Base-by-base conservation (phyloP, 2,888 invertebrate species). In the Ceriagrion tenellum region DNA sequence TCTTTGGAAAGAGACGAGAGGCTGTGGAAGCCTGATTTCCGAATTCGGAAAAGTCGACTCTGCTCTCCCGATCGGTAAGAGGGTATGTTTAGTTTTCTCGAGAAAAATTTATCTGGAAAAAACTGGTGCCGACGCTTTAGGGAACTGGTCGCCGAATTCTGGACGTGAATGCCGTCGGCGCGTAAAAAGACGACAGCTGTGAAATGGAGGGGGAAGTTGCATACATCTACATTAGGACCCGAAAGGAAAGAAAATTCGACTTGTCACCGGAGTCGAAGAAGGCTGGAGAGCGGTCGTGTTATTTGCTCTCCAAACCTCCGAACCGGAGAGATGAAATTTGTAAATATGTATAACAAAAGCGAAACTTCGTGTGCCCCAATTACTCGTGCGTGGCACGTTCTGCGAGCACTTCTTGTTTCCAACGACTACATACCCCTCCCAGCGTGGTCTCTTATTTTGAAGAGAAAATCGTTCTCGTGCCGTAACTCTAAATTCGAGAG, bases 41-140 rank as follows among this genome's bases (percentile, higher is more conserved):
- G 81, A 81, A 81, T 81, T 81, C 18, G 81, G 81, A 81, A 81
- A 81, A 81, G 35, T 81, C 81, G 81, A 35, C 30, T 35, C 35
- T 13, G 81, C 81, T 26, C 26, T n/a, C 26, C 26, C 81, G 81
- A 13, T 81, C 3, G 35, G 81, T 30, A 30, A 13, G 63, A 16
- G 10, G 2, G 18, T n/a, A 23, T 81, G 35, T 81, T 81, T 81
- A 35, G 35, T 30, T 81, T 81, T 81, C 81, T 81, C 81, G 13
- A 16, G 81, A 81, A 81, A 81, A 81, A 81, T 81, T 81, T 81
- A 35, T 81, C 81, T n/a, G 18, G 81, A 35, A 81, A 35, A 26
- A 81, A 35, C 35, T 81, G 30, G 81, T 81, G 35, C 81, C 18
- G 81, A 6, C 81, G 35, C 59, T 20, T 1, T 16, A 10, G 30